A percentile compares a stretch with the other conserved stretches of the same genome.
Evolutionary conservation across 2,113 vertebrate genomes (phyloP).

Genomic region (Nannospalax galili): DNA sequence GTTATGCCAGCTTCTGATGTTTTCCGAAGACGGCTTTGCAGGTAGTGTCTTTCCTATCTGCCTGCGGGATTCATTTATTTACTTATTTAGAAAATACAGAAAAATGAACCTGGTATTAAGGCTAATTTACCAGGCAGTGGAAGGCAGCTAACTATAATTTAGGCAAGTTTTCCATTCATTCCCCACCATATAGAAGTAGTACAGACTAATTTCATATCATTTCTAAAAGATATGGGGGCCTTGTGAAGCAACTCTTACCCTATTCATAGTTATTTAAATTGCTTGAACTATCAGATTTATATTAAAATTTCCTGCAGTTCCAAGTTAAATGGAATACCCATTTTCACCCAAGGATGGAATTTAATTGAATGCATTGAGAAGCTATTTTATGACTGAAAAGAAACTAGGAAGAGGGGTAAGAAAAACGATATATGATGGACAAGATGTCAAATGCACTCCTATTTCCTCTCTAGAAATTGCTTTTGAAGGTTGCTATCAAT

Average conservation of each 20-base stretch:
- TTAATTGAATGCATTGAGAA: constrained; percentile 47
- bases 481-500: constrained; percentile 27
- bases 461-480: not conserved
- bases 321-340: constrained; percentile 61
- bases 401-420: constrained; percentile 33
- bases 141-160: constrained; percentile 60
- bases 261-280: constrained; percentile 66
- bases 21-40: constrained; percentile 73
- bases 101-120: constrained; percentile 72
- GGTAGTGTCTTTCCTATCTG: constrained; percentile 76
- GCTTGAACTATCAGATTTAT: constrained; percentile 57
- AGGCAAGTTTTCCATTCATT: constrained; percentile 54
- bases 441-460: not conserved
- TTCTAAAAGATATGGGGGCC: constrained; percentile 63
- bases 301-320: constrained; percentile 50
- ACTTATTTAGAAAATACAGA: constrained; percentile 70
- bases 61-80: constrained; percentile 72
- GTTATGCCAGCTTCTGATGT: constrained; percentile 78
- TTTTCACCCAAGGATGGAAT: constrained; percentile 59
- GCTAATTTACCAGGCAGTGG: constrained; percentile 73
- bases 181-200: constrained; percentile 64
- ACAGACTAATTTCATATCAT: constrained; percentile 59
- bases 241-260: constrained; percentile 51
- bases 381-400: not conserved
- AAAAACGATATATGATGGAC: not conserved